Base-by-base conservation (phyloP, 2,888 invertebrate genomes). In the Plagodis dolabraria region DNA sequence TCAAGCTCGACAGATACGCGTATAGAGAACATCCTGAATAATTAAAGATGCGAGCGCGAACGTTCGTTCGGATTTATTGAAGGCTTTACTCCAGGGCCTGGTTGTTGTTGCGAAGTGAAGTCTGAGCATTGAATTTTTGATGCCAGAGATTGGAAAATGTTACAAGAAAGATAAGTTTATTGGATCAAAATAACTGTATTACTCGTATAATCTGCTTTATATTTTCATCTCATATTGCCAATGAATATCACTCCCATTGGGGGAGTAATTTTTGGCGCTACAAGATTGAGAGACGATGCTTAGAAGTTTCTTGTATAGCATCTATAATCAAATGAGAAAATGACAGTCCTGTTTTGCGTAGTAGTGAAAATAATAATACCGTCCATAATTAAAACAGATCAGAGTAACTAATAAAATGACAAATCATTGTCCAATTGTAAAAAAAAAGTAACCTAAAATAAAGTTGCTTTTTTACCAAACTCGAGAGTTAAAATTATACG, bases 1-100 rank as follows among this genome's bases (percentile, higher is more conserved):
- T 52, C 47, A 38, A 52, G 44, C 47, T 33, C 57, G 44, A 46
- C 46, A 34, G 49, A 53, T 53, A 33, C 57, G n/a, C 46, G 49
- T 45, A 53, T 47, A 59, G 53, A 58, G 53, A 59, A 35, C 11
- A 46, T 5, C 47, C 51, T 60, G 59, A 60, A 60, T 60, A 60
- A 60, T 60, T 49, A 54, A 60, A 47, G 33, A 46, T 33, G 10
- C 35, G 40, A 5, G 50, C 49, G 47, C 54, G 43, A 54, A 47
- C 34, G 43, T 54, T 54, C 45, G 51, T 51, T 60, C 38, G 46
- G 53, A 54, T 59, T 54, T 59, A 59, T 54, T 59, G 59, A 59
- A 50, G 57, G 47, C 33, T 47, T 57, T 43, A 35, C 33, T 51
- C 47, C 12, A 12, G 47, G 47, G 42, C 7, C 47, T 43, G 33